Conservation (phyloP, 1,140 invertebrate species). For the Chironomus striatipennis region DNA sequence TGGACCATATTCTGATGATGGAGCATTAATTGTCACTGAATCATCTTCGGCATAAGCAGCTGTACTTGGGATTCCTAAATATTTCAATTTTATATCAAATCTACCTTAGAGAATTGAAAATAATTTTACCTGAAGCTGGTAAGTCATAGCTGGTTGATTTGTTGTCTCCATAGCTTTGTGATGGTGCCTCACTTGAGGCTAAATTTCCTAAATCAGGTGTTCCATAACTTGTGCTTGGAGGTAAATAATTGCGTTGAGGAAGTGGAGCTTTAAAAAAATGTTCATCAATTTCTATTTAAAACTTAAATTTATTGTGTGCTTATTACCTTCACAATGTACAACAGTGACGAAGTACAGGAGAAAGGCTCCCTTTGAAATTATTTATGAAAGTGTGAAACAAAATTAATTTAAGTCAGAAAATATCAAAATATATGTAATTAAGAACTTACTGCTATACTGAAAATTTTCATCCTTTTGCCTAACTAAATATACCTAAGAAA, state of each 20-base stretch:
- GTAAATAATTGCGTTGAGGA: slow-evolving; percentile 4
- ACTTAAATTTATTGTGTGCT: not conserved
- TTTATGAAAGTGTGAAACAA: not conserved
- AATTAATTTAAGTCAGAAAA: not conserved
- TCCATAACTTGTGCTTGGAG: slow-evolving; percentile 10
- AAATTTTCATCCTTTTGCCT: not conserved
- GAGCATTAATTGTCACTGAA: not conserved
- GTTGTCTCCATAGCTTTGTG: not conserved
- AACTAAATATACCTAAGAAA: not conserved
- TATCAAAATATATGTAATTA: not conserved
- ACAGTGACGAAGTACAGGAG: not conserved
- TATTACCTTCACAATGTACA: slow-evolving; percentile 7
- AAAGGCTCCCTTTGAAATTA: not conserved
- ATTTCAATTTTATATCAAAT: not conserved
- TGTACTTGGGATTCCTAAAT: not conserved
- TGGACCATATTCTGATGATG: not conserved
- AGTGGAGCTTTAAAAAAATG: not conserved
- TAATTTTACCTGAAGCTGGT: not conserved
- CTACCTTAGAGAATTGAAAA: not conserved
- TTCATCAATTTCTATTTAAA: not conserved
- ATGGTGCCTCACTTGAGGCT: not conserved
- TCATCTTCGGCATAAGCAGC: not conserved
- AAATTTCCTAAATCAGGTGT: slow-evolving; percentile 14
- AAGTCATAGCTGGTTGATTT: not conserved
- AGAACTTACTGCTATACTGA: not conserved